Evolutionary conservation across 1,140 invertebrate species (phyloP).

Genomic region (Lerema accius): DNA sequence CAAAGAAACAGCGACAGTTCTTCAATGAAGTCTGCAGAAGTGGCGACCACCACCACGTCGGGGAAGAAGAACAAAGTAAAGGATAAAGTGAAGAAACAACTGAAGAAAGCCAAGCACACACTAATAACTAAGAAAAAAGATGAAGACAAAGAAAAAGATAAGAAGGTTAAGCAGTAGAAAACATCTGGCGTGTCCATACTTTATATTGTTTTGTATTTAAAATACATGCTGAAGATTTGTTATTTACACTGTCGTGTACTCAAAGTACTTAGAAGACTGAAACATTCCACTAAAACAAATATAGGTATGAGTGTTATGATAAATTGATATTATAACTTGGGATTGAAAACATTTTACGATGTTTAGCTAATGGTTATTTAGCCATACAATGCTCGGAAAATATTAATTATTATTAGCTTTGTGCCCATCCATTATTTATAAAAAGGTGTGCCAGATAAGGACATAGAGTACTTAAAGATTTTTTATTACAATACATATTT

Average conservation of each 20-base stretch:
- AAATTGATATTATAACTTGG: slow-evolving; percentile 6
- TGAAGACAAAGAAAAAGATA: slow-evolving; percentile 72
- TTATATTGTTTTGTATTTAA: slow-evolving; percentile 24
- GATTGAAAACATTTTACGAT: slow-evolving; percentile 4
- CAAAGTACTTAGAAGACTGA: slow-evolving; percentile 75
- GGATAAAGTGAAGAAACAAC: slow-evolving; percentile 76
- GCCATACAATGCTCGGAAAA: slow-evolving; percentile 10
- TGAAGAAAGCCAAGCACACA: slow-evolving; percentile 75
- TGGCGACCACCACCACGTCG: slow-evolving; percentile 39
- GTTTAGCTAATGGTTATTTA: background rate
- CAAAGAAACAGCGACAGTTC: slow-evolving; percentile 75
- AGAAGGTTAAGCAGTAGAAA: slow-evolving; percentile 52
- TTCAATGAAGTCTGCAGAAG: slow-evolving; percentile 70
- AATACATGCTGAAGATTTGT: slow-evolving; percentile 10
- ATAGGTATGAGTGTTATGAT: background rate
- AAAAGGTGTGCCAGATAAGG: background rate
- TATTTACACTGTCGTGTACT: slow-evolving; percentile 39
- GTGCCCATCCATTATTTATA: background rate
- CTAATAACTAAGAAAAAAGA: slow-evolving; percentile 75
- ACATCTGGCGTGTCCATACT: slow-evolving; percentile 6
- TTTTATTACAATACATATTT: background rate
- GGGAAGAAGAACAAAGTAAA: slow-evolving; percentile 76
- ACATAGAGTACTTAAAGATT: background rate
- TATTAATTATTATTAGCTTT: background rate
- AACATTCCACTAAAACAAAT: slow-evolving; percentile 63